phyloP scores from a whole-genome alignment of 2,797 vertebrate genomes.

The Balearica regulorum region DNA sequence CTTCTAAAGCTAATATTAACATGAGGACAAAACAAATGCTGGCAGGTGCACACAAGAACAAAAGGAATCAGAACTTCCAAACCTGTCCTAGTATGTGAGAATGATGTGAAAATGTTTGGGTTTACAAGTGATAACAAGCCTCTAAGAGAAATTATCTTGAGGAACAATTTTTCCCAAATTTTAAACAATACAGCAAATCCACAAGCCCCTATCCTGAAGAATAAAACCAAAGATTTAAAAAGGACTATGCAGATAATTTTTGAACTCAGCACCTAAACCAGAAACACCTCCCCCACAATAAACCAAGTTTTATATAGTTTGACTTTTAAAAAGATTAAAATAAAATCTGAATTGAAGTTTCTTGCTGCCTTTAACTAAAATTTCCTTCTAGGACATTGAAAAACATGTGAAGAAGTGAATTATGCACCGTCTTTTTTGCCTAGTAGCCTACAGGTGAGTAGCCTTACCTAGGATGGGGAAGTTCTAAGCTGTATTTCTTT shows the following conservation, averaged over 20 bases:
- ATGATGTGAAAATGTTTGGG: background rate
- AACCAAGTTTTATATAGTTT: rapidly evolving
- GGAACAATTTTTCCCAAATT: background rate
- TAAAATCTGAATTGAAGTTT: background rate
- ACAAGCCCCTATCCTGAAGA: background rate
- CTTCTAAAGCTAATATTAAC: background rate
- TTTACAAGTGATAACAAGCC: background rate
- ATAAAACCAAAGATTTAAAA: background rate
- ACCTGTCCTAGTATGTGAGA: background rate
- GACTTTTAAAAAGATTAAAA: background rate
- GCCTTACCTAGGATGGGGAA: too few species aligned
- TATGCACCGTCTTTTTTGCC: background rate
- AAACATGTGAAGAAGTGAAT: background rate
- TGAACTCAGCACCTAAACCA: rapidly evolving
- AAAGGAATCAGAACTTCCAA: background rate
- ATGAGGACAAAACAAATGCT: background rate
- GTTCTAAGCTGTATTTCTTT: background rate
- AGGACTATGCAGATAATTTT: background rate
- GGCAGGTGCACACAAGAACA: background rate
- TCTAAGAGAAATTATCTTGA: background rate
- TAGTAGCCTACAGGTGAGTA: too few species aligned
- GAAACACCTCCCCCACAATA: background rate
- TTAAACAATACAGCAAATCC: rapidly evolving
- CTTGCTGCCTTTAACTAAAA: background rate
- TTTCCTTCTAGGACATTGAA: background rate